Conservation (phyloP, 2,113 vertebrate genomes). For the Neotragus pygmaeus region DNA sequence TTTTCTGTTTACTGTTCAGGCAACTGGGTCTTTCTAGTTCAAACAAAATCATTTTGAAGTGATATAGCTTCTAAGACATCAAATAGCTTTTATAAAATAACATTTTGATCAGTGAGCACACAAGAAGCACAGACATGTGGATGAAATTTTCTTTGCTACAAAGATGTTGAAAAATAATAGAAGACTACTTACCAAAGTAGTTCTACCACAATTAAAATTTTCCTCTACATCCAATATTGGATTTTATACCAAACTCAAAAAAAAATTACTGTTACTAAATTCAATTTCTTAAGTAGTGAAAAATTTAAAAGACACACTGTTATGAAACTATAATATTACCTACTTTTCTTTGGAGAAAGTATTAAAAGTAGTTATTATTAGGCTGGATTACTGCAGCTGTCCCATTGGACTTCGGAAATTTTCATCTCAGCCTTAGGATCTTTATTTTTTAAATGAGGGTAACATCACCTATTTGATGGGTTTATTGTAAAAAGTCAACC, state of each 20-base stretch:
- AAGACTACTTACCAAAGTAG: neutral
- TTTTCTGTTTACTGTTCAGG: neutral
- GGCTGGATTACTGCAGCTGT: neutral
- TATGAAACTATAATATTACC: neutral
- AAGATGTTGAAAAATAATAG: neutral
- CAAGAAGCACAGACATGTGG: neutral
- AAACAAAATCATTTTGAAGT: neutral
- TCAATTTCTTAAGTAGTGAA: neutral
- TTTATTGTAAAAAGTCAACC: neutral
- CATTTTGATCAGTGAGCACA: neutral
- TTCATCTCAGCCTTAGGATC: neutral
- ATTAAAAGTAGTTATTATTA: neutral
- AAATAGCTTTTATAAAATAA: neutral
- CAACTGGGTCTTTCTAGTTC: neutral
- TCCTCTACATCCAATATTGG: neutral
- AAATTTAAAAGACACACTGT: neutral
- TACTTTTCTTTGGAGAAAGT: neutral
- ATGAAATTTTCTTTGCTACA: neutral
- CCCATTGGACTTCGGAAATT: neutral
- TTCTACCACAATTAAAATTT: neutral
- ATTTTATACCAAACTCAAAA: neutral
- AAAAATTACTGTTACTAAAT: neutral
- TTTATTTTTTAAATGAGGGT: neutral
- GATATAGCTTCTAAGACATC: neutral
- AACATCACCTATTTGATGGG: neutral